Base-by-base conservation (phyloP, 2,888 invertebrate species). In the Conops quadrifasciatus region DNA sequence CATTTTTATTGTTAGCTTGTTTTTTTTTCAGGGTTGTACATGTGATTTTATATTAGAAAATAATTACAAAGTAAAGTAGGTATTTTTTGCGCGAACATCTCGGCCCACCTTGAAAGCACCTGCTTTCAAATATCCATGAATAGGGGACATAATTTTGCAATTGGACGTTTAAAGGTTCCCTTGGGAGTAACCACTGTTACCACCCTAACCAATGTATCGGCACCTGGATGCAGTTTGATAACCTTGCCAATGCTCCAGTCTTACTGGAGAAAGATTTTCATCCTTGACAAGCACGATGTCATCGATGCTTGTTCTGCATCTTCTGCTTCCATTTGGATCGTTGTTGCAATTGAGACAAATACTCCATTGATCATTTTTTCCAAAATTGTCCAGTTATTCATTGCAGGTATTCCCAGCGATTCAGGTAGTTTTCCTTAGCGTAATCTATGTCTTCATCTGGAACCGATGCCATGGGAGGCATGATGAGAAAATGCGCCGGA, bases 261-360 rank as follows among this genome's bases (percentile, higher is more conserved):
- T n/a, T n/a, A n/a, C n/a, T n/a, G n/a, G 72, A 60, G 72, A 67
- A 5, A 73, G 49, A n/a, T 71, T 63, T 21, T 72, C 65, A 7
- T 72, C 72, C 28, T 73, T 75, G 30, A 73, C 65, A 1, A 75
- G 24, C 7, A 74, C 74, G 1, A 76, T 49, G 28, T 73, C 68
- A 16, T 72, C 71, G n/a, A 59, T 72, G 43, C 1, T 73, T 19
- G 26, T 74, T 75, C 2, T 56, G 30, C 24, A 68, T 16, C 56
- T 56, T 45, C 13, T 67, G 70, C 21, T 67, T 36, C 73, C 71
- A 75, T 58, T 76, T 72, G 24, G 73, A 73, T 16, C 75, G 72
- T 16, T 74, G 59, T 67, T 74, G 76, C 21, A 75, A 67, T 47
- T 74, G 72, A 9, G 73, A 60, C n/a, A 75, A 63, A 72, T 73